These are phyloP conservation scores for Archocentrus centrarchus DNA, from an alignment of 2,113 vertebrate species.

Conservation along the genomic window DNA sequence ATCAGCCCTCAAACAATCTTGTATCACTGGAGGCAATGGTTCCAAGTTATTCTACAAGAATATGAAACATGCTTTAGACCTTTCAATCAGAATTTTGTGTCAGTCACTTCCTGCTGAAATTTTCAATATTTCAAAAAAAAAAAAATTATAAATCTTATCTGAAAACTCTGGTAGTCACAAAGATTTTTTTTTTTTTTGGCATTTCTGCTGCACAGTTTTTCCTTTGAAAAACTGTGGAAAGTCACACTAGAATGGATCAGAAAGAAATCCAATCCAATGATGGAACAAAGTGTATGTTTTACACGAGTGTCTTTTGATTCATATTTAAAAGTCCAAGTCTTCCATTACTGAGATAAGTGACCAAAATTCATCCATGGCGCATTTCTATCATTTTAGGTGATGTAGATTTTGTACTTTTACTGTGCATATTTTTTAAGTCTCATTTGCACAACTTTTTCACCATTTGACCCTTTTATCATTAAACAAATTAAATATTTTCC, in stretches of 20 bases:
- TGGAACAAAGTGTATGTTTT: too few relatives aligned
- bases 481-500: neutral
- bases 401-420: too few relatives aligned
- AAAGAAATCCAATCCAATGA: neutral
- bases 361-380: neutral
- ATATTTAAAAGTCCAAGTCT: neutral
- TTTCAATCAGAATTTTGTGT: neutral
- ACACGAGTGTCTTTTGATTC: too few relatives aligned
- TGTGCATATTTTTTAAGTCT: too few relatives aligned
- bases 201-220: neutral
- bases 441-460: too few relatives aligned
- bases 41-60: conserved; percentile 70
- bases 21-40: conserved; percentile 74
- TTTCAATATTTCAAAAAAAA: neutral
- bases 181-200: neutral
- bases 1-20: conserved; percentile 90
- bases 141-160: fast-evolving
- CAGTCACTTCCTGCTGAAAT: neutral
- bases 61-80: neutral
- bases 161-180: neutral
- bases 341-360: neutral
- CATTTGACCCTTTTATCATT: neutral
- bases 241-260: neutral
- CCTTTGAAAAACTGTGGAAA: too few relatives aligned
- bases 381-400: neutral